These are phyloP conservation scores for Drosophila nigricruria DNA, from an alignment of 2,888 invertebrate species.

Conservation along the genomic window DNA sequence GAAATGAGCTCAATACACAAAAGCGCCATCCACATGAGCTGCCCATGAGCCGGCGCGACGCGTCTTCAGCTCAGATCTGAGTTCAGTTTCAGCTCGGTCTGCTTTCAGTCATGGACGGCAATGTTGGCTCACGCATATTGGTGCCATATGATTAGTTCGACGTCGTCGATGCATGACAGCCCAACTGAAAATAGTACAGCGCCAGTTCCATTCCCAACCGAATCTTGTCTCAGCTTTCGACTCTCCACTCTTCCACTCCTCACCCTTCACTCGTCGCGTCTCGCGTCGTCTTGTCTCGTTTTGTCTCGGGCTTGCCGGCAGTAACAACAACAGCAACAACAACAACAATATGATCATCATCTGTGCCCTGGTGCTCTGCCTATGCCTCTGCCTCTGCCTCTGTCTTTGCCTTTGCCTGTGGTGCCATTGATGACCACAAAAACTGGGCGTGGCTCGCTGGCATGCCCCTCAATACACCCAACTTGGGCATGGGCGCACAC, in stretches of 20 bases:
- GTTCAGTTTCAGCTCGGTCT: constrained; percentile 16
- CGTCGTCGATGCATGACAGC: constrained; percentile 72
- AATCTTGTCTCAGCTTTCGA: constrained; percentile 42
- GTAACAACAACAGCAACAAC: constrained; percentile 41
- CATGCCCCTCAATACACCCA: constrained; percentile 76
- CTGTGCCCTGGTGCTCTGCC: constrained; percentile 36
- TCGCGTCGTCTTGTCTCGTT: constrained; percentile 24
- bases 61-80: constrained; percentile 17
- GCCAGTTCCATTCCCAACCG: constrained; percentile 51
- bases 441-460: constrained; percentile 70
- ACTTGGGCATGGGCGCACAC: constrained; percentile 76
- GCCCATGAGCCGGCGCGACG: constrained; percentile 20
- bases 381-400: constrained; percentile 6
- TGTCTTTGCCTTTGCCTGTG: constrained; percentile 29
- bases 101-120: constrained; percentile 32
- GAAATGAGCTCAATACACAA: constrained; percentile 20
- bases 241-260: constrained; percentile 4
- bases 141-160: constrained; percentile 79
- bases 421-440: constrained; percentile 80
- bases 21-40: constrained; percentile 23
- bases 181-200: constrained; percentile 58
- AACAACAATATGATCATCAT: constrained; percentile 61
- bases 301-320: constrained; percentile 51
- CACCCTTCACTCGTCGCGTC: neutral
- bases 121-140: constrained; percentile 69